A percentile compares a stretch with the other conserved stretches of the same genome.
Evolutionary conservation across 1,140 invertebrate genomes (phyloP).

Genomic region (Manduca sexta): DNA sequence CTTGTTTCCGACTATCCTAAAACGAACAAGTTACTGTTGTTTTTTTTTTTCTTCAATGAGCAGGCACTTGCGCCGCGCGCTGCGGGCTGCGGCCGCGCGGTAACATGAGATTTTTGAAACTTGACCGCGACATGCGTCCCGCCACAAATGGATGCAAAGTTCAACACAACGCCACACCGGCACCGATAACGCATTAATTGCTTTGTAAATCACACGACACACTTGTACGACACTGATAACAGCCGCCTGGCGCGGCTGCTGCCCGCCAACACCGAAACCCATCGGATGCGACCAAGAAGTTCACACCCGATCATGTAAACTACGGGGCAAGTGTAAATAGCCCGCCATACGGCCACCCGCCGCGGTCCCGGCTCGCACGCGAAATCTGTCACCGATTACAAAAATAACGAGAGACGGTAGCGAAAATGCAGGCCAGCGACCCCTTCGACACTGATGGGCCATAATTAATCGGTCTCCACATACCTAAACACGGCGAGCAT

Average conservation of each 20-base stretch:
- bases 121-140: constrained; percentile 3
- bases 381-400: constrained; percentile 28
- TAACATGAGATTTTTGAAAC: constrained; percentile 12
- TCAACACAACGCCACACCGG: constrained; percentile 38
- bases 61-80: neutral
- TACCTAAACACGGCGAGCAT: constrained; percentile 67
- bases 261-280: constrained; percentile 33
- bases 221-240: constrained; percentile 58
- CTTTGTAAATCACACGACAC: constrained; percentile 64
- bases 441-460: constrained; percentile 50
- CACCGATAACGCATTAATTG: constrained; percentile 65
- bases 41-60: neutral
- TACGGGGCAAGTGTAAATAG: constrained; percentile 21
- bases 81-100: neutral
- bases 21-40: no score
- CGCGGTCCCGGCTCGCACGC: constrained; percentile 11
- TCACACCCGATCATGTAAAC: constrained; percentile 12
- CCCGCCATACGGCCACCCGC: constrained; percentile 14
- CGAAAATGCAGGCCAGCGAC: constrained; percentile 49
- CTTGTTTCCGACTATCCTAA: no score
- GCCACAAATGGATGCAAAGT: constrained; percentile 44
- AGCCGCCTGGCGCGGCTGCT: constrained; percentile 41
- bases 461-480: constrained; percentile 61
- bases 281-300: constrained; percentile 20
- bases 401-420: constrained; percentile 31